Conservation (phyloP, 2,888 invertebrate genomes). For the Hypolimnas misippus region DNA sequence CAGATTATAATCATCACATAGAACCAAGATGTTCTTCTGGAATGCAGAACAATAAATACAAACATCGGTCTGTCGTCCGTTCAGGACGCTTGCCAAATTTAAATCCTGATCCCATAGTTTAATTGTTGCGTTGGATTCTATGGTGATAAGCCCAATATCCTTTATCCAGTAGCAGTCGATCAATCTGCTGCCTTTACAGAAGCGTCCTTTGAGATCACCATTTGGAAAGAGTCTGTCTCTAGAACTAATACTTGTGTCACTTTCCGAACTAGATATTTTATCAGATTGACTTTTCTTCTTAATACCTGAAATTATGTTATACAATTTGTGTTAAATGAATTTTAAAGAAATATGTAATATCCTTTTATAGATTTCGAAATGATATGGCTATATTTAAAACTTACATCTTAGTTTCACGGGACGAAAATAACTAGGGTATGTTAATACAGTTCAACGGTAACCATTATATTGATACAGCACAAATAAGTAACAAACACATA, state of each 20-base stretch:
- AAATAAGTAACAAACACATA: too few relatives aligned
- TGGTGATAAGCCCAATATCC: slow-evolving; percentile 64
- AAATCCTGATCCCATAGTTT: slow-evolving; percentile 69
- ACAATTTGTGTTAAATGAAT: too few relatives aligned
- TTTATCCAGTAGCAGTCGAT: slow-evolving; percentile 68
- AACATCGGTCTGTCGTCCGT: slow-evolving; percentile 63
- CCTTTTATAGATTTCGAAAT: too few relatives aligned
- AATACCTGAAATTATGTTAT: slow-evolving; percentile 39
- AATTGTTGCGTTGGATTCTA: slow-evolving; percentile 69
- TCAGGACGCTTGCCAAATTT: slow-evolving; percentile 60
- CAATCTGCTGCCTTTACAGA: slow-evolving; percentile 56
- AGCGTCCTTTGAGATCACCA: slow-evolving; percentile 52
- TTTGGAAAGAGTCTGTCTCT: slow-evolving; percentile 59
- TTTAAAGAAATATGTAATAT: too few relatives aligned
- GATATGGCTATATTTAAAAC: too few relatives aligned
- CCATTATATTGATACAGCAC: too few relatives aligned
- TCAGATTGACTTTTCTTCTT: slow-evolving; percentile 58
- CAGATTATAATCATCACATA: slow-evolving; percentile 67
- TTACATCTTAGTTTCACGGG: too few relatives aligned
- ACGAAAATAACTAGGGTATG: too few relatives aligned
- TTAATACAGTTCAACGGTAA: too few relatives aligned
- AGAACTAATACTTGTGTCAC: slow-evolving; percentile 62
- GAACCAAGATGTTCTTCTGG: slow-evolving; percentile 64
- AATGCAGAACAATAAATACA: slow-evolving; percentile 65
- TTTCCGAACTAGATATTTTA: slow-evolving; percentile 60